These are phyloP conservation scores for Excalfactoria chinensis DNA, from an alignment of 2,113 vertebrate species.

Conservation along the genomic window DNA sequence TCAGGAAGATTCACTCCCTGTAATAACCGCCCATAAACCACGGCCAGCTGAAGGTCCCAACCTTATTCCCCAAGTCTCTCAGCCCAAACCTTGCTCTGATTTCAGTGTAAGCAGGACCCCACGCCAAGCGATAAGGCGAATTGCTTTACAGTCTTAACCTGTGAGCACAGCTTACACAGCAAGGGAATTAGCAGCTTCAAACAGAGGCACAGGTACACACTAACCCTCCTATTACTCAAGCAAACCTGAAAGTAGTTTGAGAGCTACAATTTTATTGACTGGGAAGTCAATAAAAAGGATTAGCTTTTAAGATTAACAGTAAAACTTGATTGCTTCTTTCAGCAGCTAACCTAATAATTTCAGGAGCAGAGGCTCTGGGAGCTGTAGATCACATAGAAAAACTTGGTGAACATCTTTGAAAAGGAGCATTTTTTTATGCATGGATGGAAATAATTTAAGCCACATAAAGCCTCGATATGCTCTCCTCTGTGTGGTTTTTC, in stretches of 20 bases:
- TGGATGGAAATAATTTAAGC: slow-evolving; percentile 59
- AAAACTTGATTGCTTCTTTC: slow-evolving; percentile 75
- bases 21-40: neutral
- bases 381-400: slow-evolving; percentile 39
- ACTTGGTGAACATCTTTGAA: slow-evolving; percentile 61
- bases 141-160: slow-evolving; percentile 18
- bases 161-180: neutral
- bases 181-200: slow-evolving; percentile 47
- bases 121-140: neutral
- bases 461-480: slow-evolving; percentile 67
- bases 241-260: slow-evolving; percentile 72
- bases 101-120: neutral
- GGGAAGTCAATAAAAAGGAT: slow-evolving; percentile 68
- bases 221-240: slow-evolving; percentile 38
- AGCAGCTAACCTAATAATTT: slow-evolving; percentile 71
- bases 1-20: neutral
- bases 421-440: slow-evolving; percentile 12
- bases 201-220: slow-evolving; percentile 40
- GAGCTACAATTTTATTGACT: slow-evolving; percentile 70
- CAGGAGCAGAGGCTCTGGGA: slow-evolving; percentile 53
- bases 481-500: slow-evolving; percentile 50
- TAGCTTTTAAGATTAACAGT: slow-evolving; percentile 56
- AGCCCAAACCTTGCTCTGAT: neutral
- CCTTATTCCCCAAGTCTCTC: neutral
- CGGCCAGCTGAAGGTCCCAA: neutral